phyloP scores from a whole-genome alignment of 2,797 vertebrate genomes.

The Petrocephalus sullivani region DNA sequence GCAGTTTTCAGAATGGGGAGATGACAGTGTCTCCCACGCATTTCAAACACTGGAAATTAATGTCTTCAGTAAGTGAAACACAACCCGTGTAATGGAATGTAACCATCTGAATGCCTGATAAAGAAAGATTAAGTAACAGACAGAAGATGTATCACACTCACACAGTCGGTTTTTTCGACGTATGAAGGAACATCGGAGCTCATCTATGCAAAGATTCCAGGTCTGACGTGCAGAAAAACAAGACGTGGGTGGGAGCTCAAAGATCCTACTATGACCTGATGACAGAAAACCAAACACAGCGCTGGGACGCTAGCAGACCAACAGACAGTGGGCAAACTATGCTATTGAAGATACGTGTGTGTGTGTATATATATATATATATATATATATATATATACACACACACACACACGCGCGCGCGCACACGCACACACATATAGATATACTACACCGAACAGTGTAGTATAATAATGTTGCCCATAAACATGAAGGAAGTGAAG shows the following conservation, averaged over 20 bases:
- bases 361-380: no score
- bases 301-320: not conserved
- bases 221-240: not conserved
- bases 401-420: no score
- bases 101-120: not conserved
- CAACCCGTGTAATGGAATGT: not conserved
- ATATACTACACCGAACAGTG: not conserved
- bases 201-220: not conserved
- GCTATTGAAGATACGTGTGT: not conserved
- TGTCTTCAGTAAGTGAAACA: not conserved
- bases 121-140: not conserved
- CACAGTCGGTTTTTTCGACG: not conserved
- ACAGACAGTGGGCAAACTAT: not conserved
- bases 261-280: not conserved
- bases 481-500: not conserved
- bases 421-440: not conserved
- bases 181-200: not conserved
- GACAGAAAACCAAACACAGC: not conserved
- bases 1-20: not conserved
- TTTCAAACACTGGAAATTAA: conserved; percentile 13
- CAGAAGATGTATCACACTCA: not conserved
- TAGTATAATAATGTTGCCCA: not conserved
- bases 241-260: not conserved
- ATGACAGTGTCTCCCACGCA: not conserved
- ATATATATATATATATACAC: no score